Conservation (phyloP, 2,888 invertebrate genomes). For the Lissonota sp. region DNA sequence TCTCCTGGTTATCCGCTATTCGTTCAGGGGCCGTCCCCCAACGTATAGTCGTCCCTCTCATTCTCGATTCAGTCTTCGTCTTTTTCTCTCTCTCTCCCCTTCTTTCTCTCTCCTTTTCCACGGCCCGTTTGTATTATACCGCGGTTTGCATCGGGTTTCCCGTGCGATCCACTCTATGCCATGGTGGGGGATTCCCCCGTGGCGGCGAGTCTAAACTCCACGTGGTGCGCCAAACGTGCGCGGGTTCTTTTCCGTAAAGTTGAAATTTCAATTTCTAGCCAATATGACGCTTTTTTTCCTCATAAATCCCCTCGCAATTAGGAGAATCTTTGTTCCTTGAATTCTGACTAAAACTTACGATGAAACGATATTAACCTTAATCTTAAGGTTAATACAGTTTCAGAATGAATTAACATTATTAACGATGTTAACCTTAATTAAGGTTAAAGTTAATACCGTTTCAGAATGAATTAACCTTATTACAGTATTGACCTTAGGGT, state of each 20-base stretch:
- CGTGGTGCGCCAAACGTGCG: conserved; percentile 74
- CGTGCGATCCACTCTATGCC: conserved; percentile 68
- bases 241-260: conserved; percentile 53
- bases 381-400: too few relatives aligned
- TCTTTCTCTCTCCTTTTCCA: conserved; percentile 25
- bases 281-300: too few relatives aligned
- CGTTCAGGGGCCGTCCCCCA: conserved; percentile 67
- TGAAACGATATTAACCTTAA: too few relatives aligned
- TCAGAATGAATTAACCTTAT: too few relatives aligned
- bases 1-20: conserved; percentile 60
- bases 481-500: too few relatives aligned
- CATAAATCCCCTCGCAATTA: too few relatives aligned
- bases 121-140: conserved; percentile 42
- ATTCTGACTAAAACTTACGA: too few relatives aligned
- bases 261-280: too few relatives aligned
- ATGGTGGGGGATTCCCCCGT: conserved; percentile 62
- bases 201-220: conserved; percentile 71
- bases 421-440: too few relatives aligned
- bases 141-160: conserved; percentile 67
- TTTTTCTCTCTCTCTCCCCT: conserved; percentile 3
- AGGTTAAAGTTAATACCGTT: too few relatives aligned
- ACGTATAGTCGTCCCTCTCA: conserved; percentile 37
- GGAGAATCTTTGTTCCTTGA: too few relatives aligned
- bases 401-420: too few relatives aligned
- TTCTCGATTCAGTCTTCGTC: conserved; percentile 33